Evolutionary conservation across 2,797 vertebrate species (phyloP).

Genomic region (Pseudotriccus pelzelni): DNA sequence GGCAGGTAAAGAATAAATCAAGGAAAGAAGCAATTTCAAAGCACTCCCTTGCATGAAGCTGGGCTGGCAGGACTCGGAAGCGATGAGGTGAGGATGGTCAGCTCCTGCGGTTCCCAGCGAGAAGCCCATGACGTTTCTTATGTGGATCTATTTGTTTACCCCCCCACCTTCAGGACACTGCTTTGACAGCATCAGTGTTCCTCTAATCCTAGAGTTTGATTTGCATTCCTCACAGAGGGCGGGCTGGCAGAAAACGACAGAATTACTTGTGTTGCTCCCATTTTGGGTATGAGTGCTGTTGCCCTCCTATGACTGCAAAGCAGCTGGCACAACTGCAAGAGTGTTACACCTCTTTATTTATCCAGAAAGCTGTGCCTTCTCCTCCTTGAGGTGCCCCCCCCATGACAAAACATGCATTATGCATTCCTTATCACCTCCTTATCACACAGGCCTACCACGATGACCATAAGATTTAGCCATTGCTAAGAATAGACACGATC

Average conservation of each 20-base stretch:
- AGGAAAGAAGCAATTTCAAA: neutral
- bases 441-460: neutral
- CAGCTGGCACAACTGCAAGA: neutral
- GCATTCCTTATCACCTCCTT: neutral
- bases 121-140: neutral
- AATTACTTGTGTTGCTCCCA: neutral
- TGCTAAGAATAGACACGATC: neutral
- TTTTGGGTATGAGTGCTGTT: neutral
- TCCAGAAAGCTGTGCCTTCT: neutral
- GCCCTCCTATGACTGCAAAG: neutral
- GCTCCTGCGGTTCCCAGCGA: neutral
- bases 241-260: neutral
- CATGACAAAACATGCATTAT: neutral
- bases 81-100: rapidly evolving
- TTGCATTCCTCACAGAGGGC: neutral
- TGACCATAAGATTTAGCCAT: neutral
- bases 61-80: neutral
- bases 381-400: neutral
- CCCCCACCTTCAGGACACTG: neutral
- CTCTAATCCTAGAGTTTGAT: neutral
- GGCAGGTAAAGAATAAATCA: neutral
- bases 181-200: neutral
- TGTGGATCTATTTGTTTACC: neutral
- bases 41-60: rapidly evolving
- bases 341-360: neutral